Conservation (phyloP, 2,113 vertebrate genomes). For the Probosciger aterrimus region DNA sequence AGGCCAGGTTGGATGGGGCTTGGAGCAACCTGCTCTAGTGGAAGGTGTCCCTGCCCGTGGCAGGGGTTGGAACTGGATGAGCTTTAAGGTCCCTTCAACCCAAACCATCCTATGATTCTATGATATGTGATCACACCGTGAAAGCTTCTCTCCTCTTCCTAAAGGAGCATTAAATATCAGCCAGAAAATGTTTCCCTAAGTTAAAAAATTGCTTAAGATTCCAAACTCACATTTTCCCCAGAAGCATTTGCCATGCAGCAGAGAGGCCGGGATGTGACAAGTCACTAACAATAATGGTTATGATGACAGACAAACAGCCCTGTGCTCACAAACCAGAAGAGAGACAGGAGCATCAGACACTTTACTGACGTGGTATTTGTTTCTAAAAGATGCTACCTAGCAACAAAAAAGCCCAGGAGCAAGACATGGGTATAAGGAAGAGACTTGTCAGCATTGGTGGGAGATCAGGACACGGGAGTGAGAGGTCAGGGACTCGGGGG, state of each 20-base stretch:
- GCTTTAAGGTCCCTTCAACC: background rate
- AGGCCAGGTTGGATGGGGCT: background rate
- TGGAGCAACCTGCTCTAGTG: no score
- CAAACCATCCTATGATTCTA: background rate
- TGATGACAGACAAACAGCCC: background rate
- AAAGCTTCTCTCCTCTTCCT: background rate
- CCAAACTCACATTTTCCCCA: background rate
- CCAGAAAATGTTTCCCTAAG: background rate
- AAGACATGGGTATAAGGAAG: background rate
- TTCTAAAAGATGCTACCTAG: conserved; percentile 21
- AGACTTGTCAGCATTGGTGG: background rate
- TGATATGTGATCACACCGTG: background rate
- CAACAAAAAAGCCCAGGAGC: background rate
- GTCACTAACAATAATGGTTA: background rate
- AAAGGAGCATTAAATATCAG: background rate
- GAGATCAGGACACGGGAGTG: background rate
- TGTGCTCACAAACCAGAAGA: background rate
- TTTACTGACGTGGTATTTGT: background rate
- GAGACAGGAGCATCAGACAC: background rate
- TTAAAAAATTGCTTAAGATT: background rate
- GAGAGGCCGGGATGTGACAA: background rate
- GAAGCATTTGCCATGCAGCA: background rate
- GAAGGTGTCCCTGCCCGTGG: background rate
- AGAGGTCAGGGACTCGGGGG: background rate
- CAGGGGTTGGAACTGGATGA: background rate